Percentiles rank a stretch among this genome's conserved stretches.
Conservation (phyloP, 2,888 invertebrate species). For the Leucoptera coffeella region DNA sequence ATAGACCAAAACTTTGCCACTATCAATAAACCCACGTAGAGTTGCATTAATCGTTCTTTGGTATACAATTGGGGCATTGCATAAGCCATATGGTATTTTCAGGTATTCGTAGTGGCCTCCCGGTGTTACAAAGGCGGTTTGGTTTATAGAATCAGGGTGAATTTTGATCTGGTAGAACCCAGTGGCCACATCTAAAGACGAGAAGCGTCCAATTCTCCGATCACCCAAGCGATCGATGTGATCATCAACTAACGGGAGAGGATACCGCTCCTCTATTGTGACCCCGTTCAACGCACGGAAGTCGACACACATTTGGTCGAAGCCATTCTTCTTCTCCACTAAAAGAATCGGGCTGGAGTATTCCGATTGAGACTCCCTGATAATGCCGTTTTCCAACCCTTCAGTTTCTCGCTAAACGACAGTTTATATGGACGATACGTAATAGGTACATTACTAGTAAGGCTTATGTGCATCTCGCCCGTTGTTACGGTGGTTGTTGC, state of each 20-base stretch:
- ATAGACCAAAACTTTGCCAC: conserved; percentile 1
- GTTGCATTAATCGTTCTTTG: conserved; percentile 1
- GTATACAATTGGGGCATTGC: no score
- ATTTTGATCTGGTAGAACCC: conserved; percentile 7
- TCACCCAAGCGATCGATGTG: no score
- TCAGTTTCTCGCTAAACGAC: conserved; percentile 3
- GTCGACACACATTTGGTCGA: background rate
- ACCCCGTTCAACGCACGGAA: no score
- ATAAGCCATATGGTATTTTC: background rate
- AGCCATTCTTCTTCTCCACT: background rate
- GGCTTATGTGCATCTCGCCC: conserved; percentile 5
- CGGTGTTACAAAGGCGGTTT: conserved; percentile 1
- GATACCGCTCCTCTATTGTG: no score
- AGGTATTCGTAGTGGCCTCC: conserved; percentile 3
- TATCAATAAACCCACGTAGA: conserved; percentile 3
- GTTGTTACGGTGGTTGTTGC: conserved; percentile 5
- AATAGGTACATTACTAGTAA: conserved; percentile 3
- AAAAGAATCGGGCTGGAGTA: background rate
- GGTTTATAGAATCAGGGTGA: conserved; percentile 3
- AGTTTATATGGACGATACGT: conserved; percentile 5
- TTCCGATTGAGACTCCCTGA: background rate
- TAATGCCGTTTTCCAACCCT: background rate
- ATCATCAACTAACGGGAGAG: no score
- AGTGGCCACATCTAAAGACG: conserved; percentile 2
- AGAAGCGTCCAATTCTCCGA: no score